Percentiles rank a stretch among this genome's conserved stretches.
These are phyloP conservation scores for Rhynchophorus ferrugineus DNA, from an alignment of 1,140 invertebrate species.

Conservation along the genomic window DNA sequence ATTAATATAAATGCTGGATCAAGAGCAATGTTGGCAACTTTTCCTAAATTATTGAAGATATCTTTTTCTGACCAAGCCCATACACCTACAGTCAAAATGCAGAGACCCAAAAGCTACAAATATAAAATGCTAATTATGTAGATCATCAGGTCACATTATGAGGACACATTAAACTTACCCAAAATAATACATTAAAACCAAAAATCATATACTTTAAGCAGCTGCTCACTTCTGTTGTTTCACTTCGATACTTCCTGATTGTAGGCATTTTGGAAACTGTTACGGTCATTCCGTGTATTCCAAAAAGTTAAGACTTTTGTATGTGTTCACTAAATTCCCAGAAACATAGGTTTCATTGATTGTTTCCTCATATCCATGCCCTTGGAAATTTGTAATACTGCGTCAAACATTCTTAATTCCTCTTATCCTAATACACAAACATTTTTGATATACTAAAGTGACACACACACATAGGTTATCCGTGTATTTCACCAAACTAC, in stretches of 20 bases:
- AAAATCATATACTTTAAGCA: constrained; percentile 96
- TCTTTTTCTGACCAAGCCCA: constrained; percentile 98
- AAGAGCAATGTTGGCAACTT: constrained; percentile 80
- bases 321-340: constrained; percentile 8
- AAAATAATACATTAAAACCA: constrained; percentile 94
- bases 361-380: background rate
- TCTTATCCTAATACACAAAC: no score
- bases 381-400: background rate
- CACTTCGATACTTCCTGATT: constrained; percentile 66
- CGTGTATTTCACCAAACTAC: no score
- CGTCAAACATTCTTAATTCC: constrained; percentile 6
- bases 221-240: constrained; percentile 91
- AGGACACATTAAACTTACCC: constrained; percentile 60
- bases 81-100: constrained; percentile 80
- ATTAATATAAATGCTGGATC: constrained; percentile 95
- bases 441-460: no score
- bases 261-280: constrained; percentile 47
- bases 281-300: constrained; percentile 28
- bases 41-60: constrained; percentile 85
- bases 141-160: constrained; percentile 1
- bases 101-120: constrained; percentile 75
- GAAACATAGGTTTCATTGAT: constrained; percentile 8
- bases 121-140: constrained; percentile 13
- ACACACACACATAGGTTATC: no score
- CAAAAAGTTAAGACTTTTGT: constrained; percentile 1